Percentiles rank a stretch among this genome's conserved stretches.
phyloP scores from a whole-genome alignment of 2,113 vertebrate species.

The Lathamus discolor region DNA sequence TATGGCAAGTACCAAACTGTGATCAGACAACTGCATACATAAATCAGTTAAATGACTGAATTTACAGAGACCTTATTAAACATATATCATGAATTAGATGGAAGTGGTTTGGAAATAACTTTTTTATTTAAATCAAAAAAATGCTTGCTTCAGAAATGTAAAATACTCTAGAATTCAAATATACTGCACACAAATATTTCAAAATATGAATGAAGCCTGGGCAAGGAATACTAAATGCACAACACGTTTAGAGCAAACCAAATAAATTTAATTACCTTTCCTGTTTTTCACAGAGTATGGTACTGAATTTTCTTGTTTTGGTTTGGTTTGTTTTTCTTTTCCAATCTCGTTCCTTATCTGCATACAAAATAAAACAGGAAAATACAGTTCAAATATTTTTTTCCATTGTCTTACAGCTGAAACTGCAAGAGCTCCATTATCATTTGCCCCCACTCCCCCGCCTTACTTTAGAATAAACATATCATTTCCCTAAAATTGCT shows the following conservation, averaged over 20 bases:
- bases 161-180: not conserved
- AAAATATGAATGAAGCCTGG: not conserved
- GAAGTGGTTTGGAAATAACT: not conserved
- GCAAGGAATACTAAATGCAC: not conserved
- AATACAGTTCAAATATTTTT: not conserved
- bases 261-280: not conserved
- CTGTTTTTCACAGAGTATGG: not conserved
- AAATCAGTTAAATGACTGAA: slow-evolving; percentile 32
- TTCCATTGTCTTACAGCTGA: not conserved
- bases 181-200: not conserved
- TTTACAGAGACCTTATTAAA: not conserved
- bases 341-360: not conserved
- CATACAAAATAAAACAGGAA: not conserved
- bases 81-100: not conserved
- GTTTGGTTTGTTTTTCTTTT: not conserved
- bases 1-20: not conserved
- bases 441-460: not conserved
- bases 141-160: not conserved
- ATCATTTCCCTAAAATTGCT: not conserved
- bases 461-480: not conserved
- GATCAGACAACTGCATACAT: slow-evolving; percentile 1
- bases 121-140: not conserved
- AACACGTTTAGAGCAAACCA: not conserved
- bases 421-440: not conserved
- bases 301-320: not conserved